Evolutionary conservation across 2,888 invertebrate species (phyloP).

Genomic region (Mystacides longicornis): DNA sequence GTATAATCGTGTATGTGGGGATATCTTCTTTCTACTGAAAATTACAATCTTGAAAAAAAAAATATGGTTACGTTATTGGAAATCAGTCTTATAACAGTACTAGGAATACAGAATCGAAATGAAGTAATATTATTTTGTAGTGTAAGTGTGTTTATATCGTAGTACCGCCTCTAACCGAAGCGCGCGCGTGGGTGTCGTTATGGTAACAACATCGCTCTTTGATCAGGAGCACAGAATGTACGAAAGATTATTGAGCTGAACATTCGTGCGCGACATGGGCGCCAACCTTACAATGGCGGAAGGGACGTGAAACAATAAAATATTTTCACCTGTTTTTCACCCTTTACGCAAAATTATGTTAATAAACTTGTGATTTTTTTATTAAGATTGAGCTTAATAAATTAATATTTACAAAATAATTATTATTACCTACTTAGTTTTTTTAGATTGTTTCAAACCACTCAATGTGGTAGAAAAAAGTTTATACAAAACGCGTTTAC

Average conservation of each 20-base stretch:
- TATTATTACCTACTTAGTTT: too few species aligned
- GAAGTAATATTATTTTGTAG: conserved; percentile 25
- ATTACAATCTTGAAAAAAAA: conserved; percentile 27
- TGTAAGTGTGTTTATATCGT: neutral
- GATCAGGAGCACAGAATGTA: conserved; percentile 39
- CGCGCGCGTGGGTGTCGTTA: conserved; percentile 42
- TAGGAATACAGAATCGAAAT: conserved; percentile 44
- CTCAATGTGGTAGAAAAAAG: too few species aligned
- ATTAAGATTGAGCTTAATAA: too few species aligned
- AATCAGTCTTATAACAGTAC: conserved; percentile 55
- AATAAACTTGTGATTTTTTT: too few species aligned
- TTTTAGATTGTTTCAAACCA: too few species aligned
- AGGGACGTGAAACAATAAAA: too few species aligned
- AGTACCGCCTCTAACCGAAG: conserved; percentile 29
- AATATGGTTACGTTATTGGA: conserved; percentile 53
- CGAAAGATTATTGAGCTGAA: conserved; percentile 5
- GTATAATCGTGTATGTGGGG: neutral
- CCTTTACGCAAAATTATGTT: too few species aligned
- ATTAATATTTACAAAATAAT: too few species aligned
- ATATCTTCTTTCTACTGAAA: neutral
- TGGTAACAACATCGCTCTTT: conserved; percentile 37
- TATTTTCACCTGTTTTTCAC: too few species aligned
- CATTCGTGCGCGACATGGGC: too few species aligned
- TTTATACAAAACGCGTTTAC: too few species aligned
- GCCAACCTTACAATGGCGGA: too few species aligned